Evolutionary conservation across 2,797 vertebrate genomes (phyloP), one percentile per base, ranked within the genome.

Genomic region (Cossypha polioptera): DNA sequence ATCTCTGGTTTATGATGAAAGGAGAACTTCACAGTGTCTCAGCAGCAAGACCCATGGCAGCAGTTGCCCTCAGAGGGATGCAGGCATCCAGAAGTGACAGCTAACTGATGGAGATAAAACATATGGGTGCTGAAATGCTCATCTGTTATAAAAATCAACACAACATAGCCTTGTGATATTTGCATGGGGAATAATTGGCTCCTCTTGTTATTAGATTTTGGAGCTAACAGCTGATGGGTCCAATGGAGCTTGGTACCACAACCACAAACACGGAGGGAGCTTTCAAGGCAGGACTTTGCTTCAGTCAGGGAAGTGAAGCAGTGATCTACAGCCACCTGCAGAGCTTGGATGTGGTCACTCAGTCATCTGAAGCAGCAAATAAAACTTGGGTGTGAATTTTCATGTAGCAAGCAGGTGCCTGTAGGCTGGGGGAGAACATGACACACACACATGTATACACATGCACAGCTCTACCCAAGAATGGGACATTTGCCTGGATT

Each of bases 381-480:
- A 22, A 48, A 54, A 50, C 16, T 11, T 59, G 36, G 90, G 58
- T 1, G 0, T 9, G 24, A 54, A 40, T 21, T 33, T 62, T 22
- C 47, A 43, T 3, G 3, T 3, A 22, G 8, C 53, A 72, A 71
- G 22, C 15, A 51, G 36, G 4, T 82, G 14, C 25, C 31, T 24
- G 0, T 7, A 45, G 40, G 29, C 17, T 58, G 43, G 9, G 10
- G 22, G 20, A 8, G 54, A 86, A 45, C 13, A 2, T 3, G 19
- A 62, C 0, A 2, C 38, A 16, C 6, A 18, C 31, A 20, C 5
- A 5, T 1, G 21, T 0, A 6, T 0, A 21, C 24, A 76, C 29
- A 19, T 3, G 10, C 40, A 61, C n/a, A 57, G 0, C 18, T 66
- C 40, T 7, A 29, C 18, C 14, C 25, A 35, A 59, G 31, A 17